Base-by-base conservation (phyloP, 2,888 invertebrate genomes). In the Megalurothrips usitatus region DNA sequence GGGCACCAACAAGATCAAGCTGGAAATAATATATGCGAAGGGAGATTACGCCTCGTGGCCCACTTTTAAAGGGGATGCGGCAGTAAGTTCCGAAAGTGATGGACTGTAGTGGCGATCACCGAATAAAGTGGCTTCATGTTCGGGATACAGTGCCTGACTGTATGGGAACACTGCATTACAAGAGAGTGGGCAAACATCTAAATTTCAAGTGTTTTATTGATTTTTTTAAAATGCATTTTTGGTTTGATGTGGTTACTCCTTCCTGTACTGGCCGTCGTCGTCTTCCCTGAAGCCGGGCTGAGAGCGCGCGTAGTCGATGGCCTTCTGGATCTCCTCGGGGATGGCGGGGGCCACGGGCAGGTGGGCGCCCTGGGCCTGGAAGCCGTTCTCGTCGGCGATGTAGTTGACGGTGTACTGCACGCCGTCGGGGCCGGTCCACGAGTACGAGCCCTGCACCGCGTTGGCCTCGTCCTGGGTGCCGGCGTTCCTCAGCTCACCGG, bases 301-400 rank as follows among this genome's bases (percentile, higher is more conserved):
- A 8, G 68, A 75, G 23, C 68, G n/a, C 26, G 68, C 68, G 68
- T 82, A 82, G 49, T 83, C 82, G 34, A 84, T 83, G 47, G 84
- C 84, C 81, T 83, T 83, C 81, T 84, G 84, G 84, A 93, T 93
- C 78, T 92, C 92, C 85, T 90, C 91, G 52, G 94, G 94, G 84
- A 94, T 89, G 43, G 94, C 93, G 63, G 94, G 94, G 11, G 94
- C 91, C n/a, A 93, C 93, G 75, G 94, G 94, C 84, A 94, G 87
- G 87, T 94, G 94, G 78, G 93, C 93, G 80, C 94, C 94, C 84
- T 91, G 90, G 17, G 94, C 92, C 85, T 92, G 91, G 87, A 93
- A 94, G 82, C 94, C 94, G 86, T 92, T 92, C 87, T 94, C 94
- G 86, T 94, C 83, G 58, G 84, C 84, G 79, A 82, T 75, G 82